Evolutionary conservation across 2,888 invertebrate genomes (phyloP).

Genomic region (Lamellibrachia satsuma): DNA sequence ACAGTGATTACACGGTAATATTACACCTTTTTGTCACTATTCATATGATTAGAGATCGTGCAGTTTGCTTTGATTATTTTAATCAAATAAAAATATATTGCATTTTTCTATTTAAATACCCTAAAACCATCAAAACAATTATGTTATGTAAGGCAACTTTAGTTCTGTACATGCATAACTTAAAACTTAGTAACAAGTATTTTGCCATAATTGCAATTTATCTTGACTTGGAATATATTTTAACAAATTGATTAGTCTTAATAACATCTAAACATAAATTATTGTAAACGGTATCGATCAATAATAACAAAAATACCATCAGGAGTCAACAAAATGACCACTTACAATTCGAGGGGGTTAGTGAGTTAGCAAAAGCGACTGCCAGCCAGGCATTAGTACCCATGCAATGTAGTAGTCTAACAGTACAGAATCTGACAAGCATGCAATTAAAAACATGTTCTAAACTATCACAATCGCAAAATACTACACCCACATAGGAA

Average conservation of each 20-base stretch:
- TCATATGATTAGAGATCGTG: no score
- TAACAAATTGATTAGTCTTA: background rate
- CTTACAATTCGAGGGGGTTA: background rate
- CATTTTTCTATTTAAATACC: no score
- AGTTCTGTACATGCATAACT: no score
- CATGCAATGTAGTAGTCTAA: background rate
- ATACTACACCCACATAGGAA: background rate
- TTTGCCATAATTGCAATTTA: no score
- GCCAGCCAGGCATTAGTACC: background rate
- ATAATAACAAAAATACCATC: background rate
- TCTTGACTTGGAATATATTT: no score
- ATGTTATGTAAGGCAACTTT: no score
- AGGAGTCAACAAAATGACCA: background rate
- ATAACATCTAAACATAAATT: background rate
- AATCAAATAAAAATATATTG: no score
- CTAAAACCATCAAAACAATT: no score
- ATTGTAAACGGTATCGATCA: background rate
- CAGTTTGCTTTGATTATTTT: no score
- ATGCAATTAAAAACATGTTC: background rate
- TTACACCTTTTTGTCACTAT: no score
- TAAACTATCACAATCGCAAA: background rate
- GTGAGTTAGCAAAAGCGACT: background rate
- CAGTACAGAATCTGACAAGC: background rate
- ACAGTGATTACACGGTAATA: no score
- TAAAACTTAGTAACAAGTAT: no score